These are phyloP conservation scores for Drosophila testacea DNA, from an alignment of 2,888 invertebrate species.

Conservation along the genomic window DNA sequence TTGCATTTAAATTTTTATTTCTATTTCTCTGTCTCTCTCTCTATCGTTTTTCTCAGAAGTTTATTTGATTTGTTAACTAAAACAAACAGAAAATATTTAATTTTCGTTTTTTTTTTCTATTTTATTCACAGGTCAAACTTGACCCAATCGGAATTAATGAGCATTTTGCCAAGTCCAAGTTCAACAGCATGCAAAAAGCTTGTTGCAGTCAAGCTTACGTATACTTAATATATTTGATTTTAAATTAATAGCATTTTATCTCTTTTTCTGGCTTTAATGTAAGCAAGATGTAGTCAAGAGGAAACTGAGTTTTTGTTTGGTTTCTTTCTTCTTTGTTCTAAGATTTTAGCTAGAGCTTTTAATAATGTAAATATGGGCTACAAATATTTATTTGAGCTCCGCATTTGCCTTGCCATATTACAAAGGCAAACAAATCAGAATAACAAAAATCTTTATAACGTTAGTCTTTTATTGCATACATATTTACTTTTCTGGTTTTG, in stretches of 20 bases:
- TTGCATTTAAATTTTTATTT: constrained; percentile 65
- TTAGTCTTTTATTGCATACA: constrained; percentile 21
- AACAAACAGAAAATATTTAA: constrained; percentile 15
- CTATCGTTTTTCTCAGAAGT: constrained; percentile 21
- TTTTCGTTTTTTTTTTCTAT: constrained; percentile 4
- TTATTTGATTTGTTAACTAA: constrained; percentile 49
- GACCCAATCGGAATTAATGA: constrained; percentile 29
- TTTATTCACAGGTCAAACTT: constrained; percentile 32
- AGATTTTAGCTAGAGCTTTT: constrained; percentile 4
- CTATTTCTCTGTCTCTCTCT: constrained; percentile 40
- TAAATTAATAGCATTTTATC: no score
- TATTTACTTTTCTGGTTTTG: constrained; percentile 26
- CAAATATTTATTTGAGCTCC: constrained; percentile 52
- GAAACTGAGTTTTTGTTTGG: not conserved
- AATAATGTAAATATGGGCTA: constrained; percentile 38
- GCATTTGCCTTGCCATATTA: constrained; percentile 41
- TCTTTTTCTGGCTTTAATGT: not conserved
- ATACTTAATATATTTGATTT: not conserved
- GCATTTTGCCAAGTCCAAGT: constrained; percentile 25
- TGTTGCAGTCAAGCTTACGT: not conserved
- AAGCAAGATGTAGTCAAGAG: not conserved
- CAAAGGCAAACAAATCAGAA: constrained; percentile 49
- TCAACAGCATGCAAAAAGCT: constrained; percentile 18
- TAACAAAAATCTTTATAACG: constrained; percentile 42
- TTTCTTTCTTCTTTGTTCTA: not conserved